A percentile compares a stretch with the other conserved stretches of the same genome.
Conservation (phyloP, 2,888 invertebrate species). For the Latrodectus elegans region DNA sequence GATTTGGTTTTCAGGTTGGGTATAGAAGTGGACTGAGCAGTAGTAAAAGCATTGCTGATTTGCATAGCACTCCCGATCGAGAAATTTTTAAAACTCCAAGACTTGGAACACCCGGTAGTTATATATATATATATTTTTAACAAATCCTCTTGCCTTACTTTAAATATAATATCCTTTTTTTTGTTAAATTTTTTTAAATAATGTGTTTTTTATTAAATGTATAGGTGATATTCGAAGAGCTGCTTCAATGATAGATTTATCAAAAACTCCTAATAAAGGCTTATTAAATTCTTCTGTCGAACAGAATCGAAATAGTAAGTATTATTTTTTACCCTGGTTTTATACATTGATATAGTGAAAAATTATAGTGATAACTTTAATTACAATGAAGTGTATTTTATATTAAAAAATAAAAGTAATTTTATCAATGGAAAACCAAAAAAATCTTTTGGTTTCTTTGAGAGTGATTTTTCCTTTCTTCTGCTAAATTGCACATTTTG, state of each 20-base stretch:
- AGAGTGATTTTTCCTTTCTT: no score
- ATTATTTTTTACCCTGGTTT: no score
- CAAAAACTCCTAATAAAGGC: slow-evolving; percentile 77
- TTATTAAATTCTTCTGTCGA: slow-evolving; percentile 79
- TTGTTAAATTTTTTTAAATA: background rate
- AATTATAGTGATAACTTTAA: no score
- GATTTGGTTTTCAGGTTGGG: slow-evolving; percentile 79
- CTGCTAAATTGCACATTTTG: no score
- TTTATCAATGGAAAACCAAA: no score
- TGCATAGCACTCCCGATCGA: slow-evolving; percentile 82
- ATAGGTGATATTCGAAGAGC: slow-evolving; percentile 82
- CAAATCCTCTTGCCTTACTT: background rate
- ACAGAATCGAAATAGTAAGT: slow-evolving; percentile 73
- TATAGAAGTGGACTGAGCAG: slow-evolving; percentile 86
- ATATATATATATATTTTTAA: background rate
- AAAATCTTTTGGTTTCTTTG: no score
- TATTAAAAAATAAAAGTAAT: no score
- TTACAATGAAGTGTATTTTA: no score
- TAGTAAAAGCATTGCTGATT: slow-evolving; percentile 90
- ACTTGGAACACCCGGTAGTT: slow-evolving; percentile 18
- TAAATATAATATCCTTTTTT: slow-evolving; percentile 20
- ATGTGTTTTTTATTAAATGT: background rate
- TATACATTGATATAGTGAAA: no score
- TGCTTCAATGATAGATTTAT: slow-evolving; percentile 86
- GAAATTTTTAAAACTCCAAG: slow-evolving; percentile 73